Conservation (phyloP, 2,113 vertebrate genomes). For the Thunnus thynnus region DNA sequence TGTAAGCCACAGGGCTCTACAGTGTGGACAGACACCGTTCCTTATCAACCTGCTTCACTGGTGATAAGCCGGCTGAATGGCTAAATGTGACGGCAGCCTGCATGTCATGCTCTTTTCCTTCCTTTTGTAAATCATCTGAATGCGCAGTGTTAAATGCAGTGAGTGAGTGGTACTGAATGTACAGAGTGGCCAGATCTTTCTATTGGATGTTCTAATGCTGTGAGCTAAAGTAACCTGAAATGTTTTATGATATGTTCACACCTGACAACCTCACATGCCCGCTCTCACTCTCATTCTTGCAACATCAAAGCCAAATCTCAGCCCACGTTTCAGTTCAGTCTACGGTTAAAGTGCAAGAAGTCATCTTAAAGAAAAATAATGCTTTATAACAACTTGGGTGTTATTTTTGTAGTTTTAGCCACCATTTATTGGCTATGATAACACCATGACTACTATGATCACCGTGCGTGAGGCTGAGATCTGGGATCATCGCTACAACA, state of each 20-base stretch:
- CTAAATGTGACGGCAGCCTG: conserved; percentile 12
- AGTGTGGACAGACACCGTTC: conserved; percentile 19
- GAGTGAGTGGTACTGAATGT: background rate
- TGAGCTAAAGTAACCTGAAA: conserved; percentile 4
- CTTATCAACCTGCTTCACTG: conserved; percentile 26
- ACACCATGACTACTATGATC: too few relatives aligned
- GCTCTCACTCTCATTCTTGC: conserved; percentile 6
- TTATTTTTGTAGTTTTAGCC: background rate
- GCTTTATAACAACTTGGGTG: background rate
- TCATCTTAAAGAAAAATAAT: background rate
- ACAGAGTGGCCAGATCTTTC: conserved; percentile 2
- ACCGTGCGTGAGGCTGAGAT: too few relatives aligned
- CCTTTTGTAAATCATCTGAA: background rate
- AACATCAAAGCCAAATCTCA: conserved; percentile 15
- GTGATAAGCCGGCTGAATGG: conserved; percentile 23
- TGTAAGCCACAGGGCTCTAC: conserved; percentile 13
- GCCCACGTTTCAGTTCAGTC: background rate
- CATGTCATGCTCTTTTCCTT: conserved; percentile 16
- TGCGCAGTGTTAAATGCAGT: background rate
- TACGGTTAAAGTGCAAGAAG: too few relatives aligned
- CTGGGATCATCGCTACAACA: too few relatives aligned
- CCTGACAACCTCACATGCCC: conserved; percentile 13
- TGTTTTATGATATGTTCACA: conserved; percentile 1
- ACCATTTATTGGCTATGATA: too few relatives aligned
- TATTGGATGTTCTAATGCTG: background rate